Base-by-base conservation (phyloP, 2,888 invertebrate genomes). In the Calameuta pallipes region DNA sequence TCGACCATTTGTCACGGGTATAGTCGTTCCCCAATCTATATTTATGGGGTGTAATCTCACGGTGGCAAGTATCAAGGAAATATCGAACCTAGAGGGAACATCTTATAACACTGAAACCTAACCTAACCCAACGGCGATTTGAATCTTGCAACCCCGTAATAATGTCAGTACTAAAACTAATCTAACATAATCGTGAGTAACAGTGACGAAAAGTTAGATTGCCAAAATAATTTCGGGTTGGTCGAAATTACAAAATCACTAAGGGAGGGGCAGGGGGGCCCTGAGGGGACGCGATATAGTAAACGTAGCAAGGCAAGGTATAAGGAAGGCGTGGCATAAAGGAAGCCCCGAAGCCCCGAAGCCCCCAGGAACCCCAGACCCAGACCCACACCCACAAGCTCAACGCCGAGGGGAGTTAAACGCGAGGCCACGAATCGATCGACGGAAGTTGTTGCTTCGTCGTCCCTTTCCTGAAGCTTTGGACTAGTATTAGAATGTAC, bases 241-340 rank as follows among this genome's bases (percentile, higher is more conserved):
- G 23, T 56, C 23, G 56, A 23, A 56, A 6, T 9, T 56, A 56
- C 56, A 23, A 9, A 56, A 23, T 56, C 23, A 56, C 56, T 56
- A 23, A 41, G 23, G 36, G 36, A 36, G 12, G 36, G 36, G 12
- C 12, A 36, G 23, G 23, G 9, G 56, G 56, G 15, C 23, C 56
- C 23, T 23, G 2, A 56, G 56, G 56, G 23, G 2, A 56, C 23
- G 23, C 23, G 56, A 56, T 23, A 56, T 23, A 56, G 56, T 56
- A 56, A 56, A 56, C 9, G 56, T 23, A 23, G 56, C 23, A 23
- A 56, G 56, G 56, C 56, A 23, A 56, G 9, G 56, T 56, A 79
- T 82, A 85, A 85, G 85, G 85, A 85, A 85, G 85, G 85, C 83
- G 85, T 85, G 85, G 85, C 85, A 82, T 82, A 81, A 85, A 84